Conservation (phyloP, 2,888 invertebrate species). For the Limenitis camilla region DNA sequence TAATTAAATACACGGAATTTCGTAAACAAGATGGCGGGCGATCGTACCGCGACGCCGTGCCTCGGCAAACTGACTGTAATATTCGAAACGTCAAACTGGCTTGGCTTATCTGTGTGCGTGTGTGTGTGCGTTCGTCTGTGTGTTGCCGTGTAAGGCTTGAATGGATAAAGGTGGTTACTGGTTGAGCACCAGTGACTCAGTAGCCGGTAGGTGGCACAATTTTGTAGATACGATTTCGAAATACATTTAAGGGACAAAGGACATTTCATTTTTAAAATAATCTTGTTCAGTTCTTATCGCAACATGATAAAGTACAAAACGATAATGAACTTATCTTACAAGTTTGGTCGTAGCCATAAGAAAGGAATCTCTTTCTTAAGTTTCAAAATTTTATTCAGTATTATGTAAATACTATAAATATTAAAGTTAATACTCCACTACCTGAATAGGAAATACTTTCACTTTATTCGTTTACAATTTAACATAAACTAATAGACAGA, state of each 20-base stretch:
- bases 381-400: no score
- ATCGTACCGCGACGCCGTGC: conserved; percentile 64
- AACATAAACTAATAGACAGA: neutral
- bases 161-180: conserved; percentile 39
- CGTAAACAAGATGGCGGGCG: conserved; percentile 55
- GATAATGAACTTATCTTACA: no score
- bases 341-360: no score
- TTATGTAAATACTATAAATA: neutral
- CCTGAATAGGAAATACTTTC: conserved; percentile 5
- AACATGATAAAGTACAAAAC: no score
- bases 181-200: conserved; percentile 40
- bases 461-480: conserved; percentile 1
- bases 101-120: conserved; percentile 32
- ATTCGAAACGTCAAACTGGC: conserved; percentile 68
- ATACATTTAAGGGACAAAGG: conserved; percentile 20
- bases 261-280: no score
- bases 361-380: no score
- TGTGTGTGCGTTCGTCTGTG: conserved; percentile 37
- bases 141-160: conserved; percentile 47
- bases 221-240: neutral
- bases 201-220: conserved; percentile 42
- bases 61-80: conserved; percentile 65
- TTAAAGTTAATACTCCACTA: no score
- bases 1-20: conserved; percentile 48
- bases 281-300: no score